Conservation (phyloP, 2,888 invertebrate genomes). For the Meandrusa payeni region DNA sequence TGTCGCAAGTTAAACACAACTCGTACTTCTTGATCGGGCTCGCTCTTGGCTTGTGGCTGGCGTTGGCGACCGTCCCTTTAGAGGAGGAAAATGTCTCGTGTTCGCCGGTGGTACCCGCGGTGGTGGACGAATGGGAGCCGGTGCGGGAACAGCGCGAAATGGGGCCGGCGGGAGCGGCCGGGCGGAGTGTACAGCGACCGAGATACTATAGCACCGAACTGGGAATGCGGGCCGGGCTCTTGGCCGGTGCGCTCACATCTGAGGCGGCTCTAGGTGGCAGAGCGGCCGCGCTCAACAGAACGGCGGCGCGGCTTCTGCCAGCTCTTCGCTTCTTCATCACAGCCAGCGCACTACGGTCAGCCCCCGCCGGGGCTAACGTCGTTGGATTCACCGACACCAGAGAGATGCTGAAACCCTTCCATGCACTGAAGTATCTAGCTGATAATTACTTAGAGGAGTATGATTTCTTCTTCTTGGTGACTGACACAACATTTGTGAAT, state of each 20-base stretch:
- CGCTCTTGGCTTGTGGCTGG: slow-evolving; percentile 77
- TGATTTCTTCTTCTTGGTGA: slow-evolving; percentile 94
- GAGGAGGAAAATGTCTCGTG: slow-evolving; percentile 51
- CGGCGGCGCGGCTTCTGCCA: slow-evolving; percentile 90
- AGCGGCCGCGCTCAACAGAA: slow-evolving; percentile 94
- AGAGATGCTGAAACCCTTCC: slow-evolving; percentile 88
- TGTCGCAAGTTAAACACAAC: slow-evolving; percentile 77
- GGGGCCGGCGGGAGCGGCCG: slow-evolving; percentile 38
- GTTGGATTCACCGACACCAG: slow-evolving; percentile 93
- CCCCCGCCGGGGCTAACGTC: slow-evolving; percentile 82
- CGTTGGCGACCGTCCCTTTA: slow-evolving; percentile 72
- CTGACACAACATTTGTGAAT: slow-evolving; percentile 92
- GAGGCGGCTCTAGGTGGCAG: slow-evolving; percentile 86
- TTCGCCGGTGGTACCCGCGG: slow-evolving; percentile 31
- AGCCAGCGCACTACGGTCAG: slow-evolving; percentile 63
- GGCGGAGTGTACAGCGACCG: slow-evolving; percentile 86
- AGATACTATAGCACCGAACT: slow-evolving; percentile 97
- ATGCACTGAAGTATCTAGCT: slow-evolving; percentile 92
- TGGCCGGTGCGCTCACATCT: slow-evolving; percentile 91
- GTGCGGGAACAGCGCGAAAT: slow-evolving; percentile 54
- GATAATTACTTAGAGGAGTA: slow-evolving; percentile 94
- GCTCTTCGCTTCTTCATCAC: slow-evolving; percentile 91
- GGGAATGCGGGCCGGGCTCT: slow-evolving; percentile 93
- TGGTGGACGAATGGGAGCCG: slow-evolving; percentile 63
- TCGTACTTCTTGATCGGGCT: slow-evolving; percentile 80